These are phyloP conservation scores for Polyodon spathula DNA, from an alignment of 2,113 vertebrate species.

Conservation along the genomic window DNA sequence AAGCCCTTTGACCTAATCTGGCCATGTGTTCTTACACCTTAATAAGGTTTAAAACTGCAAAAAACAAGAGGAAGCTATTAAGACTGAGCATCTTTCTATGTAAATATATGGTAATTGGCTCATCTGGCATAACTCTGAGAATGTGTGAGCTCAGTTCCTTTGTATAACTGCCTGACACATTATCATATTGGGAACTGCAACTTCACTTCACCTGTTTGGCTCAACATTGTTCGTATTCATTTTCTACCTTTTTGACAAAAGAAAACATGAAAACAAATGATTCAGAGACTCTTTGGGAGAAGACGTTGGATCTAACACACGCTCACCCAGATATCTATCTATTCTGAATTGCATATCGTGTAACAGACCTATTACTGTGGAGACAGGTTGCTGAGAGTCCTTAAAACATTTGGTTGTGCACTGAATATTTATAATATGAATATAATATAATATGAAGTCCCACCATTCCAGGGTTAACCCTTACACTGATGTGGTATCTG, in stretches of 20 bases:
- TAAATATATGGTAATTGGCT: constrained; percentile 41
- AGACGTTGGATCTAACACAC: constrained; percentile 19
- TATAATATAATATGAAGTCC: constrained; percentile 31
- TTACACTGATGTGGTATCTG: neutral
- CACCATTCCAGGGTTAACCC: constrained; percentile 8
- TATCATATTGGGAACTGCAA: constrained; percentile 12
- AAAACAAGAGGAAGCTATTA: constrained; percentile 23
- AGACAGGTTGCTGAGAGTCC: constrained; percentile 42
- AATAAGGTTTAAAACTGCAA: constrained; percentile 17
- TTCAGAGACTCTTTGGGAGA: constrained; percentile 18
- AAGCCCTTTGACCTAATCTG: constrained; percentile 24
- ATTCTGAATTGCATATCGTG: constrained; percentile 18
- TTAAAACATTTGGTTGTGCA: constrained; percentile 7
- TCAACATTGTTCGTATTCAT: constrained; percentile 21
- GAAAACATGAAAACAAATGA: constrained; percentile 28
- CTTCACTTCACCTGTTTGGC: constrained; percentile 22
- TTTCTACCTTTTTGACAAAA: constrained; percentile 23
- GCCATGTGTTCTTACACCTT: constrained; percentile 32
- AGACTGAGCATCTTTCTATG: constrained; percentile 35
- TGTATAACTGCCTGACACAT: constrained; percentile 18
- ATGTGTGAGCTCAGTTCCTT: constrained; percentile 22
- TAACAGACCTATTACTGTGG: constrained; percentile 35
- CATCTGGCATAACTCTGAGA: constrained; percentile 19
- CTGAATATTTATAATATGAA: constrained; percentile 6
- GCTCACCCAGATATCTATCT: constrained; percentile 14